Evolutionary conservation across 2,113 vertebrate species (phyloP).

Genomic region (Brienomyrus brachyistius): DNA sequence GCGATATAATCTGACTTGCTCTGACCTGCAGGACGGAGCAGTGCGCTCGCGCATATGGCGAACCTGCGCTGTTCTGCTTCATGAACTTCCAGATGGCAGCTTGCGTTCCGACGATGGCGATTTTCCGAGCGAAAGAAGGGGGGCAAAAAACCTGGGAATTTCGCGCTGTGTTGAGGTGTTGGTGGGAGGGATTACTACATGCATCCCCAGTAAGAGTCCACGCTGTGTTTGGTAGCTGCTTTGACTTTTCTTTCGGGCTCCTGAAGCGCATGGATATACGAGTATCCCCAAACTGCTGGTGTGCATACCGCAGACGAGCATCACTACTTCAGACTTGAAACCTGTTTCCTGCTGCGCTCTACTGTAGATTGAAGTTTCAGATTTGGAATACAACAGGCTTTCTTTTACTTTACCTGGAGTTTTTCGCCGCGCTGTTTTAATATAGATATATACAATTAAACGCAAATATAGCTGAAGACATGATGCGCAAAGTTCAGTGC

Average conservation of each 20-base stretch:
- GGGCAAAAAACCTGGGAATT: neutral
- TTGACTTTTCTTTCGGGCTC: slow-evolving; percentile 18
- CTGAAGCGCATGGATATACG: slow-evolving; percentile 24
- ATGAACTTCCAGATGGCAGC: slow-evolving; percentile 12
- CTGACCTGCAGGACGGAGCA: neutral
- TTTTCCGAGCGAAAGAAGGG: neutral
- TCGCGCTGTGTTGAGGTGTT: slow-evolving; percentile 21
- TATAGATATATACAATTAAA: neutral
- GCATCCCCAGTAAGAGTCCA: slow-evolving; percentile 32
- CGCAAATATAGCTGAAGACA: slow-evolving; percentile 24
- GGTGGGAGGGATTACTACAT: slow-evolving; percentile 55
- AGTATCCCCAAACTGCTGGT: slow-evolving; percentile 41
- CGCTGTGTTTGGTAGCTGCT: slow-evolving; percentile 12
- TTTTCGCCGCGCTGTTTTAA: neutral
- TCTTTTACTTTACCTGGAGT: neutral
- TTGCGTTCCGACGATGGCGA: neutral
- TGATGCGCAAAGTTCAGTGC: slow-evolving; percentile 41
- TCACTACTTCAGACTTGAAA: neutral
- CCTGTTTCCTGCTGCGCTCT: neutral
- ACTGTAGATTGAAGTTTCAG: neutral
- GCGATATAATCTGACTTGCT: neutral
- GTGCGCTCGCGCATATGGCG: neutral
- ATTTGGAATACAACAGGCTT: neutral
- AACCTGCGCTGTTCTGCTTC: neutral
- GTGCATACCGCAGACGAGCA: slow-evolving; percentile 6